Conservation (phyloP, 2,113 vertebrate species). For the Carassius carassius region DNA sequence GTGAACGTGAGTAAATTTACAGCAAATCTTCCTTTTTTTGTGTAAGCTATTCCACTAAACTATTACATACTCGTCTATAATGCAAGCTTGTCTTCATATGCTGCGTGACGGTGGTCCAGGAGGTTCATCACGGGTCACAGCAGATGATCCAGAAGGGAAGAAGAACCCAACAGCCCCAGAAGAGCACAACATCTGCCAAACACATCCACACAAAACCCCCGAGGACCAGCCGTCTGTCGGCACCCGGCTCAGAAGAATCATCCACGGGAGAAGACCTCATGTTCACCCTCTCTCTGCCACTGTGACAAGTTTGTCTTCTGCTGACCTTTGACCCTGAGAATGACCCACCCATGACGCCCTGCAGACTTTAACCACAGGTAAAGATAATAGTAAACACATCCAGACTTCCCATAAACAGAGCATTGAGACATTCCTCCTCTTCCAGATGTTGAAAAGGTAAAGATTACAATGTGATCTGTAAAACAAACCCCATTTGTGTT, state of each 20-base stretch:
- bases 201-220: background rate
- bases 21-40: background rate
- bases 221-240: background rate
- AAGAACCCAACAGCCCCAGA: background rate
- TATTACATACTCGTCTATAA: background rate
- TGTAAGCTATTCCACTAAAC: background rate
- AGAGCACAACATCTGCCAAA: conserved; percentile 45
- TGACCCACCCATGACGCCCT: conserved; percentile 28
- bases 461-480: background rate
- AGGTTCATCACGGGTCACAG: conserved; percentile 26
- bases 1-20: no score
- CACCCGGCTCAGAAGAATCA: background rate
- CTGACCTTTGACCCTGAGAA: conserved; percentile 1
- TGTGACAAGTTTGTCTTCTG: background rate
- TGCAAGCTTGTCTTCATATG: background rate
- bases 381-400: conserved; percentile 2
- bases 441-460: conserved; percentile 12
- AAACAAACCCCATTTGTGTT: background rate
- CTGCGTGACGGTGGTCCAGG: conserved; percentile 36
- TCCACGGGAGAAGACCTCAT: conserved; percentile 17
- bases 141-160: background rate
- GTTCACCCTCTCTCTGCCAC: conserved; percentile 18
- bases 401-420: conserved; percentile 5
- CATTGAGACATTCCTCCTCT: background rate
- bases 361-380: background rate